A percentile compares a stretch with the other conserved stretches of the same genome.
These are phyloP conservation scores for Ferdinandea cuprea DNA, from an alignment of 2,888 invertebrate species.

Conservation along the genomic window DNA sequence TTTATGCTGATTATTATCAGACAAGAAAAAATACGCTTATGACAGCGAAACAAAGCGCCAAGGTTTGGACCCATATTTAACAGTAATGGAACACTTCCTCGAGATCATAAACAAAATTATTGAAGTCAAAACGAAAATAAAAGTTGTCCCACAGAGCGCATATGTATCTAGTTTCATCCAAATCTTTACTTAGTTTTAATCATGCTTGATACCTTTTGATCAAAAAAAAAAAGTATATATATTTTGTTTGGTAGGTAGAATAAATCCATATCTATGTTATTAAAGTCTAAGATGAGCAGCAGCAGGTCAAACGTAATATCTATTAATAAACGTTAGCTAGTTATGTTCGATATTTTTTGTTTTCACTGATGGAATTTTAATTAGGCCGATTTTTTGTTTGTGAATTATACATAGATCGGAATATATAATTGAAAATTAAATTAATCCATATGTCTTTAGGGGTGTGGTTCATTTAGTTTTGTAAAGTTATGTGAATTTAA, in stretches of 20 bases:
- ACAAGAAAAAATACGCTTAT: constrained; percentile 7
- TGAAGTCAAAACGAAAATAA: constrained; percentile 39
- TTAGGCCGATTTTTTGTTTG: constrained; percentile 66
- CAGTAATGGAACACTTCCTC: constrained; percentile 55
- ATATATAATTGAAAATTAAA: constrained; percentile 62
- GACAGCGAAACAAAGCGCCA: constrained; percentile 37
- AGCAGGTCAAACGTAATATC: constrained; percentile 64
- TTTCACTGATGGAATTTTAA: constrained; percentile 71
- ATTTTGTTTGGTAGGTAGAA: constrained; percentile 10
- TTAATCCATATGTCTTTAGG: constrained; percentile 61
- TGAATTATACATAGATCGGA: constrained; percentile 58
- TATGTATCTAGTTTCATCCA: constrained; percentile 60
- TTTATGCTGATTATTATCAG: constrained; percentile 40
- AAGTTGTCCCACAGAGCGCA: constrained; percentile 45
- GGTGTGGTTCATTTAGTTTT: constrained; percentile 18
- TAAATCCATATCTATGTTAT: constrained; percentile 33
- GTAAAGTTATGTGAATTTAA: constrained; percentile 1
- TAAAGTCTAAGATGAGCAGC: constrained; percentile 60
- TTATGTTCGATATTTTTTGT: constrained; percentile 60
- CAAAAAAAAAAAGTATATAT: background rate
- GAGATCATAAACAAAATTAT: constrained; percentile 46
- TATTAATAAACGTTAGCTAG: constrained; percentile 70
- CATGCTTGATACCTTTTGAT: constrained; percentile 44
- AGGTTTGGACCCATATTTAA: constrained; percentile 40
- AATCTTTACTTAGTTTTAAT: constrained; percentile 51